Conservation (phyloP, 2,888 invertebrate genomes). For the Sipha maydis region DNA sequence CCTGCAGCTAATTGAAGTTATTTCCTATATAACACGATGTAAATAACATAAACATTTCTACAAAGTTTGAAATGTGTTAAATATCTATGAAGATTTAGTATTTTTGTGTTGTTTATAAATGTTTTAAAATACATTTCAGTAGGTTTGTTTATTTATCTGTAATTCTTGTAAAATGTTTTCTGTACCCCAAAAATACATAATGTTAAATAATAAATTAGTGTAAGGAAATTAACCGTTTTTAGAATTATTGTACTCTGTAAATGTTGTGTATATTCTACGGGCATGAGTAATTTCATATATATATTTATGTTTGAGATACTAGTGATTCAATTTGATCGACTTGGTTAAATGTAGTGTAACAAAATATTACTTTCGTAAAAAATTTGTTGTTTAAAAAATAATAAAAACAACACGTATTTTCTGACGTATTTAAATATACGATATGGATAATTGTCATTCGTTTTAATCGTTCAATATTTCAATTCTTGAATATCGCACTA, state of each 20-base stretch:
- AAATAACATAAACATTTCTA: constrained; percentile 14
- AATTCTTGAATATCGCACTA: no score
- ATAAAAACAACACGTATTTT: no score
- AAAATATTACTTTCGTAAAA: background rate
- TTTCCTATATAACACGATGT: background rate
- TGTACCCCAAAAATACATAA: background rate
- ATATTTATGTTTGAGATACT: background rate
- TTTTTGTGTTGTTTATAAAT: background rate
- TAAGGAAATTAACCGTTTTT: background rate
- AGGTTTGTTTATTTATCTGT: background rate
- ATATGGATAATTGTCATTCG: no score
- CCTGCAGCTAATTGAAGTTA: background rate
- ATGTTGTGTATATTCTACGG: background rate
- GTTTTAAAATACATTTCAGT: background rate
- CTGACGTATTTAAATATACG: no score
- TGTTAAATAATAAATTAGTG: background rate
- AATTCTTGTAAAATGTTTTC: background rate
- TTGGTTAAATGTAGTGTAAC: background rate
- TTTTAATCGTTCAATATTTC: no score
- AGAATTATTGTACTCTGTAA: background rate
- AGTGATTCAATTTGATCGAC: background rate
- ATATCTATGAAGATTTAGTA: background rate
- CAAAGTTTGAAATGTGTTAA: background rate
- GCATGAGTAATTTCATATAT: no score
- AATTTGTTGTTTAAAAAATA: background rate